phyloP scores from a whole-genome alignment of 2,113 vertebrate species.

The Octodon degus region DNA sequence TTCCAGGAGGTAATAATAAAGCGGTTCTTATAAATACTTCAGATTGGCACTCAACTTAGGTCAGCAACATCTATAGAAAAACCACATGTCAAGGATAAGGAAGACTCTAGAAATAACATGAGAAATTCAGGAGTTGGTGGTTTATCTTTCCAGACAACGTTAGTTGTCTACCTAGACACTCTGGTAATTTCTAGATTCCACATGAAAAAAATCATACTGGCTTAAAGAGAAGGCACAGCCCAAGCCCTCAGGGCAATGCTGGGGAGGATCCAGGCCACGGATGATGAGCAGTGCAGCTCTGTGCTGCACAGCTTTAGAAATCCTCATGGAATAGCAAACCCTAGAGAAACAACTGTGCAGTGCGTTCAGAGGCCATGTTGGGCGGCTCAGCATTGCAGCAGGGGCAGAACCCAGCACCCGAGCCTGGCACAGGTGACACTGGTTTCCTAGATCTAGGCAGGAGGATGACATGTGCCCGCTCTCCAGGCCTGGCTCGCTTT shows the following conservation, averaged over 20 bases:
- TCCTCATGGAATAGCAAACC: background rate
- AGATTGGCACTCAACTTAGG: background rate
- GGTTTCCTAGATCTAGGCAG: background rate
- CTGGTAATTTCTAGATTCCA: background rate
- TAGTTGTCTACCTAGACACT: background rate
- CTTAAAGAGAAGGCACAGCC: background rate
- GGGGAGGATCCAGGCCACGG: background rate
- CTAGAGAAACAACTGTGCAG: background rate
- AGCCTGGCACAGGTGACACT: no score
- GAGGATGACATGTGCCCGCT: background rate
- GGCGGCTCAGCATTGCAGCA: no score
- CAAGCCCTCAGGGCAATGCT: background rate
- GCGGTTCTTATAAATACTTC: background rate
- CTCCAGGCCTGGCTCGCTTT: background rate
- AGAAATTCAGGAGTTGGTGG: background rate
- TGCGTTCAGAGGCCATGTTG: no score
- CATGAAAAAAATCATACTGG: background rate
- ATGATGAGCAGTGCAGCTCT: background rate
- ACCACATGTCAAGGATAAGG: background rate
- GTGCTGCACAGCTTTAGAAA: background rate
- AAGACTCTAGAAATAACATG: background rate
- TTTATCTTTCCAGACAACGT: background rate
- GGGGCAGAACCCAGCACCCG: no score
- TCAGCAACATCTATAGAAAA: background rate
- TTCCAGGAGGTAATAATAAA: background rate